phyloP scores from a whole-genome alignment of 2,113 vertebrate species.

The Serilophus lunatus region DNA sequence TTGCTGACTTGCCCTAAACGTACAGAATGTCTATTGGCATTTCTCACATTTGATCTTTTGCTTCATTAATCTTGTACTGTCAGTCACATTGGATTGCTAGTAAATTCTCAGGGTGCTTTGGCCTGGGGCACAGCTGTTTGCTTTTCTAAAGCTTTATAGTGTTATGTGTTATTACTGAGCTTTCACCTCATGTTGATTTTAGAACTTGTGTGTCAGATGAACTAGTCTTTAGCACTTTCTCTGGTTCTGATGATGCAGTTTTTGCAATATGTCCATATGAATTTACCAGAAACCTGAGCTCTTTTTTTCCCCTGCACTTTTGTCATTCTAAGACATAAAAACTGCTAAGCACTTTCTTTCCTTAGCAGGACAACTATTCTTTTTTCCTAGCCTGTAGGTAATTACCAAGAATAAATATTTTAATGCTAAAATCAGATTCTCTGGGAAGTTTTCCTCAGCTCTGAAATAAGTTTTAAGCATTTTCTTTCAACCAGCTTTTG shows the following conservation, averaged over 20 bases:
- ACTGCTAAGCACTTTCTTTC: neutral
- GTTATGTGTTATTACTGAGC: neutral
- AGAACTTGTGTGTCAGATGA: neutral
- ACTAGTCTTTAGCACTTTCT: neutral
- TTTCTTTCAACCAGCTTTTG: neutral
- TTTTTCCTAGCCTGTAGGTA: conserved; percentile 3
- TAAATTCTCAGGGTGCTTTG: neutral
- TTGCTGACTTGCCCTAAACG: neutral
- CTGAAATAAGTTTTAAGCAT: neutral
- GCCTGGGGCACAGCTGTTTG: neutral
- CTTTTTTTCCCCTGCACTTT: neutral
- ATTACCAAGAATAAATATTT: conserved; percentile 27
- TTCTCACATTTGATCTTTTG: neutral
- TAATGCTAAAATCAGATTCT: conserved; percentile 42
- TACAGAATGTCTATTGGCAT: neutral
- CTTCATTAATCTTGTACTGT: neutral
- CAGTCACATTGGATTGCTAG: neutral
- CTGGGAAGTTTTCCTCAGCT: neutral
- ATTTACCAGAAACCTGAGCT: neutral
- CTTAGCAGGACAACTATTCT: neutral
- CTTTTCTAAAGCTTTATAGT: neutral
- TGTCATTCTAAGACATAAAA: neutral
- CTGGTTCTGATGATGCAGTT: neutral
- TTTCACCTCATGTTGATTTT: conserved; percentile 31
- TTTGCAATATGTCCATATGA: neutral